Conservation (phyloP, 2,113 vertebrate species). For the Glaucidium brasilianum region DNA sequence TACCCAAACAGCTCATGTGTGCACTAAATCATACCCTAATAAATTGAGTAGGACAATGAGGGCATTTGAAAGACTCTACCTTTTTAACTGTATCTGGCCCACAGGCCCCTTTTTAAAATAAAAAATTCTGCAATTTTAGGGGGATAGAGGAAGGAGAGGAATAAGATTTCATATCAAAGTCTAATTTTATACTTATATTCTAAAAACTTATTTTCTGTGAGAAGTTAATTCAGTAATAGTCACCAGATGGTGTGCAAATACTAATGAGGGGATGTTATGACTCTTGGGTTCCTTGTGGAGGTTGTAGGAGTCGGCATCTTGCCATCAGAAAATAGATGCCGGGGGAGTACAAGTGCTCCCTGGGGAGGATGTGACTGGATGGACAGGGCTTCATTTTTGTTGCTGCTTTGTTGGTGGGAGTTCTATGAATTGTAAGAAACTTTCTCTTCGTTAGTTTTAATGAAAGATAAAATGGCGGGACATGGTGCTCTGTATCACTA, state of each 20-base stretch:
- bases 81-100: background rate
- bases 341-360: slow-evolving; percentile 55
- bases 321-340: slow-evolving; percentile 65
- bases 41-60: background rate
- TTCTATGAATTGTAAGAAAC: slow-evolving; percentile 17
- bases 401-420: background rate
- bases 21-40: background rate
- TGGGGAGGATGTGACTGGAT: slow-evolving; percentile 47
- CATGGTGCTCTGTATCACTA: background rate
- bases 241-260: slow-evolving; percentile 75
- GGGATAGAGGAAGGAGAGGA: background rate
- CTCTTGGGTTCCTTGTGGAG: slow-evolving; percentile 69
- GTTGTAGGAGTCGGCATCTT: slow-evolving; percentile 67
- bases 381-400: background rate
- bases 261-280: slow-evolving; percentile 74
- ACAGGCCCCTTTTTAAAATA: background rate
- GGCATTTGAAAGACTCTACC: background rate
- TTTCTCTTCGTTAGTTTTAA: slow-evolving; percentile 39
- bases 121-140: background rate
- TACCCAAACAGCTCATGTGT: background rate
- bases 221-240: slow-evolving; percentile 77
- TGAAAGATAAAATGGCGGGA: slow-evolving; percentile 8
- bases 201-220: slow-evolving; percentile 53
- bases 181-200: slow-evolving; percentile 29
- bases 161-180: background rate